Base-by-base conservation (phyloP, 2,888 invertebrate species). In the Habroteleia sp. region DNA sequence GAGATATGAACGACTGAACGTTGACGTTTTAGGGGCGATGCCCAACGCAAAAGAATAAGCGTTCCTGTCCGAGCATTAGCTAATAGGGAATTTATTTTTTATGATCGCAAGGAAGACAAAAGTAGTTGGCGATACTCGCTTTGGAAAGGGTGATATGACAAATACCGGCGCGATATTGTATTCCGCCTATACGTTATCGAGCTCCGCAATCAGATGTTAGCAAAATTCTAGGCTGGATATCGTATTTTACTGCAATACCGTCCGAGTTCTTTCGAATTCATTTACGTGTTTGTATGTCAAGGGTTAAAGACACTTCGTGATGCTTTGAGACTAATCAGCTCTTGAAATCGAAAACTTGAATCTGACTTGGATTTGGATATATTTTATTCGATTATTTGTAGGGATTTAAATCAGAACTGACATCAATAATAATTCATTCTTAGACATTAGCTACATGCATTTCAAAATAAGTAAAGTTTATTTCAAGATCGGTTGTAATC, bases 71-170 rank as follows among this genome's bases (percentile, higher is more conserved):
- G 52, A 52, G 69, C 75, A 73, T 76, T 84, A 83, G 83, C 80
- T 82, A 63, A 83, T 86, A 85, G 83, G 84, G 79, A 84, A 83
- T 86, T 87, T 88, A 88, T 88, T 88, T 88, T 88, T 87, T 87
- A 87, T 84, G 87, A 81, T 80, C 76, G 84, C 81, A 81, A 73
- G 60, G 80, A 79, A 75, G 77, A 52, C 17, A 62, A 65, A 44
- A 14, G 42, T 63, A 56, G 50, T 46, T 33, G 27, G 58, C 58
- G 54, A 72, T 54, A 46, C 37, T 56, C 54, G 65, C 69, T 68
- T 77, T 42, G 63, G 48, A 68, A 66, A 41, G 63, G 63, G 44
- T 74, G 44, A 68, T 63, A 62, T 62, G 65, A 77, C 68, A 72
- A 74, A 74, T 74, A 63, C 68, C 16, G 56, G 63, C 58, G 63